phyloP scores from a whole-genome alignment of 2,888 invertebrate species.

The Nemotelus nigrinus region DNA sequence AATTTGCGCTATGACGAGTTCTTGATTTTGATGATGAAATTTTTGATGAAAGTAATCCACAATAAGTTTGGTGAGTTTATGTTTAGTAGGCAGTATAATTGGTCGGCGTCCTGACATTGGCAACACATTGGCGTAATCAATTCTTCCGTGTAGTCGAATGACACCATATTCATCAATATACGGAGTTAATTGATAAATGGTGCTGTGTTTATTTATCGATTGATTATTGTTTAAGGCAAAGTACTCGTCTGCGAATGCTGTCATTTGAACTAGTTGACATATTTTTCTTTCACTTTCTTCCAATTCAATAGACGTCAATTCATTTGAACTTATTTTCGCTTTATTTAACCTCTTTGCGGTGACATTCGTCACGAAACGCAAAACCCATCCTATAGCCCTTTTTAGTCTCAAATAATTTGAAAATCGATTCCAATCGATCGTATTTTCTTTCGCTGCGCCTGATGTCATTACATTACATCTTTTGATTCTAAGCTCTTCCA shows the following conservation, averaged over 20 bases:
- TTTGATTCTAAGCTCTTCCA: too few species aligned
- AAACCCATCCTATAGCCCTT: too few species aligned
- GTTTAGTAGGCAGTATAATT: constrained; percentile 4
- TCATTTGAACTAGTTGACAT: neutral
- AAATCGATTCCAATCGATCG: constrained; percentile 42
- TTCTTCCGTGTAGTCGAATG: neutral
- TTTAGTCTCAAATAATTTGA: constrained; percentile 46
- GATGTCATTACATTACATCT: too few species aligned
- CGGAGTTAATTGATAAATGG: constrained; percentile 1
- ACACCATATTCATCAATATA: constrained; percentile 1
- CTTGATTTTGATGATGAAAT: neutral
- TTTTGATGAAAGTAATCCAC: constrained; percentile 7
- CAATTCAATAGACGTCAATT: neutral
- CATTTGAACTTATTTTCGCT: constrained; percentile 46
- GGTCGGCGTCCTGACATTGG: neutral
- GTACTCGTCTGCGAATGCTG: neutral
- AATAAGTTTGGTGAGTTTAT: neutral
- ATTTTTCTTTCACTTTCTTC: neutral
- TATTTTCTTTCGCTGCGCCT: too few species aligned
- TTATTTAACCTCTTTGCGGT: too few species aligned
- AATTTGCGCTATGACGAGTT: neutral
- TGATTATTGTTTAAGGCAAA: too few species aligned
- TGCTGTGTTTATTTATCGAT: neutral
- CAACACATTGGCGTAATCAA: neutral
- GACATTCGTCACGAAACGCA: too few species aligned